These are phyloP conservation scores for Coregonus clupeaformis DNA, from an alignment of 2,113 vertebrate species.

Conservation along the genomic window DNA sequence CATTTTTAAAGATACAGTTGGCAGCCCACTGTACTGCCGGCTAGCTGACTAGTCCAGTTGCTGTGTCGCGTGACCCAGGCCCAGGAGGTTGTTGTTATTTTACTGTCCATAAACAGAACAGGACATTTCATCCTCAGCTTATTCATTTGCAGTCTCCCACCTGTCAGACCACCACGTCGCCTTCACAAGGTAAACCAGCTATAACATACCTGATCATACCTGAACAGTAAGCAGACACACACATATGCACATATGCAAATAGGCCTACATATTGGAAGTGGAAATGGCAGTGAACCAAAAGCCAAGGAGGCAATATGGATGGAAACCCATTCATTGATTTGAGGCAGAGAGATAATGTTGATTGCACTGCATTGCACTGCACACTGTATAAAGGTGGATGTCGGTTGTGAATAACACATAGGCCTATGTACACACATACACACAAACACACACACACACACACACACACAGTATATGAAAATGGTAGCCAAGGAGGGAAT, in stretches of 20 bases:
- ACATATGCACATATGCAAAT: conserved; percentile 2
- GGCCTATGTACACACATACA: too few relatives aligned
- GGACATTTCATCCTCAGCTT: conserved; percentile 26
- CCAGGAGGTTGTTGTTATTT: conserved; percentile 13
- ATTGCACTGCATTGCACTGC: neutral
- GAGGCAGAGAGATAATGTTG: neutral
- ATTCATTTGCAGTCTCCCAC: neutral
- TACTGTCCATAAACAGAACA: conserved; percentile 9
- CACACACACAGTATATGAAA: too few relatives aligned
- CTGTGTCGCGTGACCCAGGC: conserved; percentile 35
- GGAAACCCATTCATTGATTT: neutral
- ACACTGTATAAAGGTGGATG: too few relatives aligned
- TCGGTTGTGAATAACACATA: too few relatives aligned
- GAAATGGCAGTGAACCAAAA: neutral
- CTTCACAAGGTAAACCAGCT: too few relatives aligned
- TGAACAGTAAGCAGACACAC: neutral
- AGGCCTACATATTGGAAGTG: neutral
- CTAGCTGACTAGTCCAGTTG: conserved; percentile 50
- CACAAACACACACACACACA: too few relatives aligned
- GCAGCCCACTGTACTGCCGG: conserved; percentile 16
- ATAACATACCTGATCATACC: too few relatives aligned
- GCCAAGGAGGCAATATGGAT: too few relatives aligned
- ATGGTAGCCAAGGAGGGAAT: too few relatives aligned
- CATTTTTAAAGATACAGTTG: conserved; percentile 55
- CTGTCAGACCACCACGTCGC: too few relatives aligned